These are phyloP conservation scores for Pandemis cinnamomeana DNA, from an alignment of 2,888 invertebrate species.

Conservation along the genomic window DNA sequence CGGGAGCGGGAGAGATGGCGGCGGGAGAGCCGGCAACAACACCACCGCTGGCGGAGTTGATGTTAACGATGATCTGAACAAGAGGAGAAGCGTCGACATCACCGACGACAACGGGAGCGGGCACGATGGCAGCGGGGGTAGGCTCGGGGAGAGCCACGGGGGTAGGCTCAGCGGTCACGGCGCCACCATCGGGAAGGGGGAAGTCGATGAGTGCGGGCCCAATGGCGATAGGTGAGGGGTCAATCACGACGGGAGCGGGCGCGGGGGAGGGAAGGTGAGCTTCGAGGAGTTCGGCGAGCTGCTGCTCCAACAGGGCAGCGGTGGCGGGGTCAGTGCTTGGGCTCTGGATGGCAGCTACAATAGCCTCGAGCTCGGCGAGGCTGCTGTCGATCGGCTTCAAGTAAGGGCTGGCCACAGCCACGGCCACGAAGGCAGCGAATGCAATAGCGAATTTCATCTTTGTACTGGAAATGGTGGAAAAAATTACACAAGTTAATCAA, in stretches of 20 bases:
- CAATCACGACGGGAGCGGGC: slow-evolving; percentile 45
- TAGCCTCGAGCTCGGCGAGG: slow-evolving; percentile 52
- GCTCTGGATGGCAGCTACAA: slow-evolving; percentile 63
- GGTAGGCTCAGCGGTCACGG: slow-evolving; percentile 25
- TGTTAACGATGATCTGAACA: slow-evolving; percentile 47
- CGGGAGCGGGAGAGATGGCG: slow-evolving; percentile 19
- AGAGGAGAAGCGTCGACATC: slow-evolving; percentile 36
- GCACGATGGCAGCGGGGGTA: slow-evolving; percentile 22
- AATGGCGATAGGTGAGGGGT: slow-evolving; percentile 43
- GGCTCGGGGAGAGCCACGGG: slow-evolving; percentile 11
- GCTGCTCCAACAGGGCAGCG: slow-evolving; percentile 56
- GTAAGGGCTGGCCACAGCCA: slow-evolving; percentile 54
- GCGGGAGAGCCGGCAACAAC: slow-evolving; percentile 23
- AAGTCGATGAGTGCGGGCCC: slow-evolving; percentile 45
- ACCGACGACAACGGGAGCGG: slow-evolving; percentile 25
- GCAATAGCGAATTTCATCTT: slow-evolving; percentile 69
- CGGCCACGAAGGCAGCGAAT: slow-evolving; percentile 59
- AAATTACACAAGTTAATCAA: too few relatives aligned
- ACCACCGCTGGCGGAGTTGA: slow-evolving; percentile 37
- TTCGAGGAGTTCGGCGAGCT: slow-evolving; percentile 53
- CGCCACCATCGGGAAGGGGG: slow-evolving; percentile 40
- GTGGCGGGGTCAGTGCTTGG: slow-evolving; percentile 65
- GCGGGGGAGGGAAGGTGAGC: slow-evolving; percentile 46
- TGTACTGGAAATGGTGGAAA: slow-evolving; percentile 46
- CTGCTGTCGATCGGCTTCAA: slow-evolving; percentile 47